Evolutionary conservation across 2,797 vertebrate genomes (phyloP), one percentile per base, ranked within the genome.

Genomic region (Myotis pilosus): DNA sequence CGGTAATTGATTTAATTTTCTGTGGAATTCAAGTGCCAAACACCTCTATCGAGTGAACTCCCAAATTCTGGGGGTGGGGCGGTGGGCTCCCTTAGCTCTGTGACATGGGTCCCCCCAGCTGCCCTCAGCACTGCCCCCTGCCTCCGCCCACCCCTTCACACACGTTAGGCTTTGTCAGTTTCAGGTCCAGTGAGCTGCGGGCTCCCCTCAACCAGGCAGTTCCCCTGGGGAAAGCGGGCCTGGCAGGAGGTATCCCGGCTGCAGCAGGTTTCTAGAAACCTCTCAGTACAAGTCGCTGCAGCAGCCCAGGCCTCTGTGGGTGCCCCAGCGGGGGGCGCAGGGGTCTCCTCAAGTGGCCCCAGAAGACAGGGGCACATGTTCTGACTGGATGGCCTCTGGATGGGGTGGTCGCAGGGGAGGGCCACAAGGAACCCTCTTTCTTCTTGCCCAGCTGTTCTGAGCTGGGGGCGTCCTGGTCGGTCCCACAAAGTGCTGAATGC

Each of bases 1-100:
- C 83, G n/a, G 98, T 99, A 99, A 99, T 99, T 99, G 99, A 99
- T 99, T 99, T 99, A 97, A 99, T 99, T 99, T 99, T 98, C 96
- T 90, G 85, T 82, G 79, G 96, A 95, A 97, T 97, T 96, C 97
- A 75, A 98, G 97, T 88, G 78, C 94, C 95, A 97, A 96, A 92
- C 88, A 91, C 82, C 95, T 90, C 19, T 64, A 62, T 44, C 57
- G 22, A 0, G 1, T 38, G 83, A 53, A 83, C 89, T 94, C 94
- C 92, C 53, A 53, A 86, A 87, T 89, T 75, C 92, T 4, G 5
- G 23, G 11, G 8, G 2, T 8, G 1, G 41, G 41, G 15, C 30
- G 47, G 23, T 9, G 13, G 13, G 30, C 36, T 17, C 47, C 36
- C 51, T 1, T 15, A 4, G 4, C 28, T 4, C 19, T 4, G 33